phyloP scores from a whole-genome alignment of 2,888 invertebrate genomes.

The Agrochola lota region DNA sequence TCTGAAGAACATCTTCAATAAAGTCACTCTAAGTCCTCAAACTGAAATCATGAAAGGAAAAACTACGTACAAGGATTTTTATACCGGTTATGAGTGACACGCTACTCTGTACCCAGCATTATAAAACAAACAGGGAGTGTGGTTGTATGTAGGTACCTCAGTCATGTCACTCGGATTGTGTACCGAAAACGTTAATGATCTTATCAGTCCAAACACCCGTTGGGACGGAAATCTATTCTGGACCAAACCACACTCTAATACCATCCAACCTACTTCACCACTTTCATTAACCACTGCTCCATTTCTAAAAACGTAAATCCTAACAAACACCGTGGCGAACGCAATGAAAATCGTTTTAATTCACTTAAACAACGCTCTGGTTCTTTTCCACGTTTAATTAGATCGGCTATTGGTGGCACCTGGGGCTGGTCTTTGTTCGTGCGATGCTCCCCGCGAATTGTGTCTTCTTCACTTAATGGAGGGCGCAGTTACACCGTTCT shows the following conservation, averaged over 20 bases:
- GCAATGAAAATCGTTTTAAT: conserved; percentile 77
- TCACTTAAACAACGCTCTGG: conserved; percentile 77
- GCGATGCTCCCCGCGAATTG: conserved; percentile 75
- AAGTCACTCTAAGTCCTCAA: neutral
- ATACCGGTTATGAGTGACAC: neutral
- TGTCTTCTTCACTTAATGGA: conserved; percentile 76
- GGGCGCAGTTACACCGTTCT: conserved; percentile 68
- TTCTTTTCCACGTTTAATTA: conserved; percentile 85
- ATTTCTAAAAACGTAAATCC: conserved; percentile 72
- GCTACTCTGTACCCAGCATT: neutral
- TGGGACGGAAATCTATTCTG: neutral
- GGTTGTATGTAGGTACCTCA: neutral
- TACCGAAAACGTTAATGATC: neutral
- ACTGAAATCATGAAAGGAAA: neutral
- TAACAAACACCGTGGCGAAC: conserved; percentile 63
- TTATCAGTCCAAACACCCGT: neutral
- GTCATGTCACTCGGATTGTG: neutral
- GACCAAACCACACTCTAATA: conserved; percentile 17
- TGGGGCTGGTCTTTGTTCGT: conserved; percentile 78
- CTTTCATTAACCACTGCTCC: conserved; percentile 51
- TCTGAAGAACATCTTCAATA: no score
- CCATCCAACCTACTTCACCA: conserved; percentile 32
- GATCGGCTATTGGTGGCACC: conserved; percentile 83
- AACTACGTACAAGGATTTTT: neutral
- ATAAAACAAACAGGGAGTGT: neutral